phyloP scores from a whole-genome alignment of 2,797 vertebrate genomes.

The Adrianichthys oophorus region DNA sequence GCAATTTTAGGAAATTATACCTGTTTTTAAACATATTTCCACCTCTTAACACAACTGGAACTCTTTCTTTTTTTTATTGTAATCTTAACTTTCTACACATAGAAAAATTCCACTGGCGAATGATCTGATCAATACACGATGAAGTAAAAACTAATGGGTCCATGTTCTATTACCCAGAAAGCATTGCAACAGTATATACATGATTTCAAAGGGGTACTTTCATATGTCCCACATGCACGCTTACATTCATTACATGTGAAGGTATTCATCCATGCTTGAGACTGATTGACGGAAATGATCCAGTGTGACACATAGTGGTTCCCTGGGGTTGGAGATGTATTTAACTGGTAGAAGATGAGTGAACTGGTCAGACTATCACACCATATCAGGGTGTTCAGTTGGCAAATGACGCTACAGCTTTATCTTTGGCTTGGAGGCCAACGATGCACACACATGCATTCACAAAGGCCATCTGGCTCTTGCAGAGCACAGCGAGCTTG shows the following conservation, averaged over 20 bases:
- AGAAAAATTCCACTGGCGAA: slow-evolving; percentile 19
- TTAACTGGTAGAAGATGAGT: slow-evolving; percentile 57
- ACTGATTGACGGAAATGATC: slow-evolving; percentile 49
- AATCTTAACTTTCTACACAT: slow-evolving; percentile 15
- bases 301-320: slow-evolving; percentile 40
- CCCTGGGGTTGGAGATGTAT: slow-evolving; percentile 60
- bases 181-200: slow-evolving; percentile 16
- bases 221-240: slow-evolving; percentile 8
- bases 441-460: slow-evolving; percentile 15
- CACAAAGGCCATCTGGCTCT: slow-evolving; percentile 40
- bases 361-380: slow-evolving; percentile 37
- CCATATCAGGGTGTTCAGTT: slow-evolving; percentile 65
- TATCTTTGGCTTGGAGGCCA: slow-evolving; percentile 10
- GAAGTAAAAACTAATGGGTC: slow-evolving; percentile 28
- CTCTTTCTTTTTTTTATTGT: slow-evolving; percentile 12
- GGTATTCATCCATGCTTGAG: slow-evolving; percentile 18
- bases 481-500: slow-evolving; percentile 15
- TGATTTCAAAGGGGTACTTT: slow-evolving; percentile 10
- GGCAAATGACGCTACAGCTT: slow-evolving; percentile 30
- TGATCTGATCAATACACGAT: slow-evolving; percentile 10
- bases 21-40: too few species aligned
- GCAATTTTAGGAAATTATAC: too few species aligned
- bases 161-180: slow-evolving; percentile 25
- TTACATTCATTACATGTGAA: slow-evolving; percentile 25
- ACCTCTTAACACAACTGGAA: too few species aligned